Evolutionary conservation across 2,797 vertebrate genomes (phyloP).

Genomic region (Phylloscopus collybita): DNA sequence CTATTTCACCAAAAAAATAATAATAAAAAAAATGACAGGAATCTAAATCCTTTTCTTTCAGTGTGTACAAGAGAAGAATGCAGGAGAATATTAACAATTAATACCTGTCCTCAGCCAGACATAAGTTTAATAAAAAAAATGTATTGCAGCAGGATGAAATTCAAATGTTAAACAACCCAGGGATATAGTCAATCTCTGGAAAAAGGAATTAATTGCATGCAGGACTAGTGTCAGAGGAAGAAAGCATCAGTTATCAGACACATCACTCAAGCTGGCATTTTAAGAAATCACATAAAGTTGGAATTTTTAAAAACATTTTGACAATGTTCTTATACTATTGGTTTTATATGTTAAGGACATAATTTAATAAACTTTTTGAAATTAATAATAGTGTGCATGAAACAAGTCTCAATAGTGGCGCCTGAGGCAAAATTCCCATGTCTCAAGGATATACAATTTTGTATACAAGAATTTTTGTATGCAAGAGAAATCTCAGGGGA

Average conservation of each 20-base stretch:
- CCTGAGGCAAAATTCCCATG: not conserved
- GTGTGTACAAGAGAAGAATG: not conserved
- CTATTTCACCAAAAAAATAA: not conserved
- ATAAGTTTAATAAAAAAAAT: not conserved
- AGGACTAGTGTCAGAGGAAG: not conserved
- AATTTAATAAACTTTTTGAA: not conserved
- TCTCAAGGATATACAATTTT: not conserved
- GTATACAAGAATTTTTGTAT: not conserved
- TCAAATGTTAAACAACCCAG: not conserved
- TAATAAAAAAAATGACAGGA: not conserved
- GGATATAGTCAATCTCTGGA: not conserved
- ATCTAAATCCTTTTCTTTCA: not conserved
- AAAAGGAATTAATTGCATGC: not conserved
- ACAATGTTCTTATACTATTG: not conserved
- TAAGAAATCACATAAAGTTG: not conserved
- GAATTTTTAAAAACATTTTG: not conserved
- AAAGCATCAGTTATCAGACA: not conserved
- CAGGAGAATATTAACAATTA: not conserved
- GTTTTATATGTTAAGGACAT: not conserved
- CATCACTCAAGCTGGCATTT: not conserved
- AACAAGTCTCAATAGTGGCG: not conserved
- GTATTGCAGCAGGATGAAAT: not conserved
- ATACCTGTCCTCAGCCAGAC: not conserved
- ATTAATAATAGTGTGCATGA: not conserved
- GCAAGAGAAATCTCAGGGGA: not conserved